Base-by-base conservation (phyloP, 2,797 vertebrate genomes). In the Menidia menidia region DNA sequence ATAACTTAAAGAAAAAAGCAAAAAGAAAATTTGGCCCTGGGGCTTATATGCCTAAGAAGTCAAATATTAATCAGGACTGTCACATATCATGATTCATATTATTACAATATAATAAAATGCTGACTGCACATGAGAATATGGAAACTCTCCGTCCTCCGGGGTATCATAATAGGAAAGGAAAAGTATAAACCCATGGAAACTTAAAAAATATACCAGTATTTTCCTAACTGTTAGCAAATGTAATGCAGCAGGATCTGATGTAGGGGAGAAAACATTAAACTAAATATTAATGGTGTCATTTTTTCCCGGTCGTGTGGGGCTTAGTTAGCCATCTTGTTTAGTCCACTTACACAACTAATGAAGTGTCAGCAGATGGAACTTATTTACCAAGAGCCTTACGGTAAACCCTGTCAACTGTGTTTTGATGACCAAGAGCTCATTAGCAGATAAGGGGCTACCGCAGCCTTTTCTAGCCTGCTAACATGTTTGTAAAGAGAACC, bases 351-450 rank as follows among this genome's bases (percentile, higher is more conserved):
- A n/a, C 4, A 32, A 50, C 16, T 19, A 30, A 57, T 66, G 45
- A 56, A 47, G 41, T 18, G 19, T 43, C 19, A 25, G 35, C 45
- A 42, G 55, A 59, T 39, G 47, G 35, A 52, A 30, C 35, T 30
- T 52, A 18, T 16, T 52, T 48, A 43, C 54, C 16, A 18, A 52
- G 41, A 12, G 15, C n/a, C 16, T 33, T 6, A 16, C 15, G n/a
- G 19, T 25, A 10, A 18, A 16, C 6, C 32, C 19, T 19, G 50
- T 41, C 14, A 25, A 51, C 35, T 31, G 18, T 66, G n/a, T 48
- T 56, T 55, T 56, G 12, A 53, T 56, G 43, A 57, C n/a, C 32
- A 48, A 50, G 41, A 18, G 31, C 18, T 66, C 64, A 56, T 47
- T 66, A 47, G 19, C 13, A 4, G n/a, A 47, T 13, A 31, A 64